phyloP scores from a whole-genome alignment of 2,888 invertebrate species.

The Marasmarcha lunaedactyla region DNA sequence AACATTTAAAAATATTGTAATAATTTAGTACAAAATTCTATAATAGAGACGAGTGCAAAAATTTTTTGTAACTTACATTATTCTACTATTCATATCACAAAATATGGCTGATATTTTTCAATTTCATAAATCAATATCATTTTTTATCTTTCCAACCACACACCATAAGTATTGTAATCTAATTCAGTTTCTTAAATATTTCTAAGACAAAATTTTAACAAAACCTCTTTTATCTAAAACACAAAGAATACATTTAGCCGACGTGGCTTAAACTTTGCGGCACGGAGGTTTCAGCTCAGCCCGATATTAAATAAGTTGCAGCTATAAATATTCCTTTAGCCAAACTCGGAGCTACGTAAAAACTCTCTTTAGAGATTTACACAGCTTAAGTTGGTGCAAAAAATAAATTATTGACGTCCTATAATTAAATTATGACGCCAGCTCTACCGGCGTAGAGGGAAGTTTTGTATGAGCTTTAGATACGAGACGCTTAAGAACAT shows the following conservation, averaged over 20 bases:
- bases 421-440: neutral
- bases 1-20: no score
- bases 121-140: no score
- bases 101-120: no score
- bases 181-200: no score
- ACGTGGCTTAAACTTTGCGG: slow-evolving; percentile 52
- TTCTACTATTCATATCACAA: no score
- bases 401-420: neutral
- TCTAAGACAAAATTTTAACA: no score
- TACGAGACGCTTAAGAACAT: no score
- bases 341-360: slow-evolving; percentile 48
- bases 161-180: no score
- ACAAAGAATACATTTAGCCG: slow-evolving; percentile 18
- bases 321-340: slow-evolving; percentile 68
- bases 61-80: no score
- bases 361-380: slow-evolving; percentile 19
- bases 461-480: neutral
- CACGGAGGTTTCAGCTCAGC: slow-evolving; percentile 25
- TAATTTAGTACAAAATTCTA: no score
- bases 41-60: no score
- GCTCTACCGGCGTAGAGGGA: neutral
- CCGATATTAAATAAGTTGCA: slow-evolving; percentile 69
- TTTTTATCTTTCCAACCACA: no score
- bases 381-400: slow-evolving; percentile 1
- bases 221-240: neutral